phyloP scores from a whole-genome alignment of 2,888 invertebrate species.

The Agrotis clavis region DNA sequence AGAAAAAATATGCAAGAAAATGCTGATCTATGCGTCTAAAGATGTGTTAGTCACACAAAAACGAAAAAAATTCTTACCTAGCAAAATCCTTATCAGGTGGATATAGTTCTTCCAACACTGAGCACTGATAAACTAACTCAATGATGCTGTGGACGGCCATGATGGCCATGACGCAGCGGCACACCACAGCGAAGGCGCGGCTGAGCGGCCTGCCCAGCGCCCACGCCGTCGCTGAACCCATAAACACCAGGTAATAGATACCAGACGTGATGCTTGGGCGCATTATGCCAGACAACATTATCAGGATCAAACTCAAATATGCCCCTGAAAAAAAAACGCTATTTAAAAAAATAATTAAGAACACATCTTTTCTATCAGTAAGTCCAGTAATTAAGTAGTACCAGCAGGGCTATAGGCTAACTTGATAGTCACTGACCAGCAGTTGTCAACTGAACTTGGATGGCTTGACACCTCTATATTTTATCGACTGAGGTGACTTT shows the following conservation, averaged over 20 bases:
- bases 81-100: conserved; percentile 93
- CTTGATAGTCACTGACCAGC: too few relatives aligned
- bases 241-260: conserved; percentile 96
- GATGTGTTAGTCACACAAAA: not conserved
- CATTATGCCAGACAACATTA: conserved; percentile 94
- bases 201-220: conserved; percentile 95
- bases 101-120: conserved; percentile 94
- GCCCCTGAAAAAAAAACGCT: conserved; percentile 88
- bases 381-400: not conserved
- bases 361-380: not conserved
- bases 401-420: too few relatives aligned
- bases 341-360: not conserved
- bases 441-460: too few relatives aligned
- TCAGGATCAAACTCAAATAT: conserved; percentile 92
- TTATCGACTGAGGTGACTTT: too few relatives aligned
- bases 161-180: conserved; percentile 94
- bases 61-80: conserved; percentile 90
- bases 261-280: conserved; percentile 96
- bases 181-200: conserved; percentile 94
- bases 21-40: not conserved
- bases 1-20: not conserved
- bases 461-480: too few relatives aligned
- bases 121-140: conserved; percentile 96
- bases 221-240: conserved; percentile 97
- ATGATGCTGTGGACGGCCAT: conserved; percentile 94